Evolutionary conservation across 2,113 vertebrate genomes (phyloP), one percentile per base, ranked within the genome.

Genomic region (Terrapene triunguis): DNA sequence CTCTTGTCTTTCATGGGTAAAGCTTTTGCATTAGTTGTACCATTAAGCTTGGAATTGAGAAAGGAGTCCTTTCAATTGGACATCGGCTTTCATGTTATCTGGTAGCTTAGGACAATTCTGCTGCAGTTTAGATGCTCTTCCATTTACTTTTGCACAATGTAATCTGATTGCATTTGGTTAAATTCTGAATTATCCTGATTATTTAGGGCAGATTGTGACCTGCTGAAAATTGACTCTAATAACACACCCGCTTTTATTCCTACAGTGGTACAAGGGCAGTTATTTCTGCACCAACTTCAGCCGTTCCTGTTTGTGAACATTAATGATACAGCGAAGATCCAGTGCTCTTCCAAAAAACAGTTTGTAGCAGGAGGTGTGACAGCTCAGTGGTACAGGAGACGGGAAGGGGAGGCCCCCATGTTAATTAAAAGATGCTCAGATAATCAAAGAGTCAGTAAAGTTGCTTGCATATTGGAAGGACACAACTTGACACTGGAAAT

Each of bases 1-100:
- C 12, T 85, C 35, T 44, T 85, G 72, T 44, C 76, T 38, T 80
- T 48, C 48, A 27, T 48, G 27, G 82, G 82, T 90, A 90, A 84
- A 5, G 9, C 16, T 38, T 35, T 16, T 42, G 21, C 22, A 51
- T 29, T 8, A 8, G 35, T 8, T 5, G n/a, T 42, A 17, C 42
- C 42, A 42, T 22, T 42, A 9, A 16, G 3, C 11, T 69, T 55
- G 38, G 38, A 29, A 29, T 25, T 44, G 4, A 47, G 51, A 44
- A 55, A 24, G 2, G 29, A 48, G 19, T 27, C 4, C 12, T 10
- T 32, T 48, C n/a, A 22, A 24, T 25, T 24, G 14, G 42, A 42
- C 42, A 42, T 42, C 42, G 24, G 48, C 79, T n/a, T 62, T 62
- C 2, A 4, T 53, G 32, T 10, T 42, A 42, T 42, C 42, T 42